phyloP scores from a whole-genome alignment of 2,113 vertebrate genomes.

The Cyphotilapia sp. region DNA sequence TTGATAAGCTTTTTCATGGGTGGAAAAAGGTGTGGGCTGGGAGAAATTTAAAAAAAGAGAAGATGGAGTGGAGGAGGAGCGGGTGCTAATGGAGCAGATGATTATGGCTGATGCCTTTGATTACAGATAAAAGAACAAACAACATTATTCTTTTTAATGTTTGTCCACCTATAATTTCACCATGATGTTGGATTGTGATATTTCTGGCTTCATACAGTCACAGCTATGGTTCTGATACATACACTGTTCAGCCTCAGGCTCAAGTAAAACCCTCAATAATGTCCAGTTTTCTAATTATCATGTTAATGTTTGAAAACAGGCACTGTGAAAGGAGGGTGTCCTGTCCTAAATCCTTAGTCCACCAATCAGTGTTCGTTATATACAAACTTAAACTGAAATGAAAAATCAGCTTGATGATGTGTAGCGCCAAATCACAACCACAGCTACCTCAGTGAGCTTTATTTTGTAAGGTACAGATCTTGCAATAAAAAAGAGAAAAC shows the following conservation, averaged over 20 bases:
- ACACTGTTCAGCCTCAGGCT: neutral
- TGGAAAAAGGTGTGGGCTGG: neutral
- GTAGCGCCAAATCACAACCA: neutral
- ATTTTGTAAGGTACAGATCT: neutral
- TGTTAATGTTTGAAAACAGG: neutral
- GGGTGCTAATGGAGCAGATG: neutral
- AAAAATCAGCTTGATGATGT: neutral
- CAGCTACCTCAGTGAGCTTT: neutral
- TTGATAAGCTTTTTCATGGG: neutral
- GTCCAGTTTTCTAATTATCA: neutral
- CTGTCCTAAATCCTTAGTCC: neutral
- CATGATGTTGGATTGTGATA: neutral
- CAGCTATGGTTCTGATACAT: accelerated
- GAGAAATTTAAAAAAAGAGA: neutral
- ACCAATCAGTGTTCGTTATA: neutral
- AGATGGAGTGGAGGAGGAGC: neutral
- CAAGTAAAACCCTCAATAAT: neutral
- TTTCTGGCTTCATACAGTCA: neutral
- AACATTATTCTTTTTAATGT: neutral
- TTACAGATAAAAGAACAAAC: neutral
- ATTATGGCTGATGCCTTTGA: neutral
- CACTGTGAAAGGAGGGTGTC: neutral
- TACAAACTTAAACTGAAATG: neutral
- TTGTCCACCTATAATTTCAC: neutral
- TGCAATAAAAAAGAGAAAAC: neutral